Percentiles rank a stretch among this genome's conserved stretches.
Conservation (phyloP, 92 coral and sea anemone genomes). For the Epizoanthus ramosus region DNA sequence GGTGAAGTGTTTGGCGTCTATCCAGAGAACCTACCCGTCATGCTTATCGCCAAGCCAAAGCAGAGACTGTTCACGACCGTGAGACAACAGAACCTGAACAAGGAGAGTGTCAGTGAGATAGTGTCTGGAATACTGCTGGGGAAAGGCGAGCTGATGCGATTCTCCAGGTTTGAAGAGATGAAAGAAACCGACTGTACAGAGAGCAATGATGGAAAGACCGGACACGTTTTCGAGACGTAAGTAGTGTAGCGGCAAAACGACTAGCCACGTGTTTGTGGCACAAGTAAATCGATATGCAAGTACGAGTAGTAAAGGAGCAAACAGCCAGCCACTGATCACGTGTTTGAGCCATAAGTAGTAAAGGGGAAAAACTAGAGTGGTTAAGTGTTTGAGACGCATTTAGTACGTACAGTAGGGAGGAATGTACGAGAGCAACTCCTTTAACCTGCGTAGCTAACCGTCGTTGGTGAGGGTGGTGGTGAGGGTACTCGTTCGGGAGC, state of each 20-base stretch:
- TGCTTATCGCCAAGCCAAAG: constrained; percentile 82
- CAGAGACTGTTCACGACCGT: constrained; percentile 72
- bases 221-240: background rate
- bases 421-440: no score
- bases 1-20: constrained; percentile 86
- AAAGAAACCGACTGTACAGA: constrained; percentile 48
- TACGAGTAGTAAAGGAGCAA: background rate
- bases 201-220: background rate
- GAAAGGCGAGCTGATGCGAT: constrained; percentile 57
- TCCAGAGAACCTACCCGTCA: constrained; percentile 71
- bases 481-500: no score
- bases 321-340: background rate
- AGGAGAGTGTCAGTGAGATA: constrained; percentile 60
- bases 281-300: background rate
- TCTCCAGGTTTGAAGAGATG: constrained; percentile 88
- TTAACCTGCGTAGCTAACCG: no score
- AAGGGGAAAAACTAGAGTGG: background rate
- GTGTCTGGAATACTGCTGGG: constrained; percentile 66
- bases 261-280: background rate
- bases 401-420: background rate
- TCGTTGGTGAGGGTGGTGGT: no score
- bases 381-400: background rate
- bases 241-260: constrained; percentile 12
- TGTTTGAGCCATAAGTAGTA: background rate
- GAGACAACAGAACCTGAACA: constrained; percentile 51